Conservation (phyloP, 37 sponge, comb jelly and placozoan genomes). For the Chondrosia reniformis region DNA sequence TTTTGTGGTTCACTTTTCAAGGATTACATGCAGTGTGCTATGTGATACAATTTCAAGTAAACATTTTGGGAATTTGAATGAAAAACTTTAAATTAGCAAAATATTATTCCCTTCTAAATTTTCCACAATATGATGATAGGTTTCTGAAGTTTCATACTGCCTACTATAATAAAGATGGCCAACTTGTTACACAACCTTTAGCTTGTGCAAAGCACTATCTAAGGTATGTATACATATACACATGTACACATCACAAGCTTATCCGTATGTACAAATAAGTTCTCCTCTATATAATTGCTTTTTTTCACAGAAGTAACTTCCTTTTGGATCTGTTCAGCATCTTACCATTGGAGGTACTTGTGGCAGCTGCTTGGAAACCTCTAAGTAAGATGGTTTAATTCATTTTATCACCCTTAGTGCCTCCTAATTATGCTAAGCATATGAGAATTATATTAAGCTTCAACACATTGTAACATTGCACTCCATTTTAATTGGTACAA, state of each 20-base stretch:
- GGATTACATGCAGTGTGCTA: too few relatives aligned
- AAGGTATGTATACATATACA: conserved; percentile 25
- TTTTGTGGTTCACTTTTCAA: too few relatives aligned
- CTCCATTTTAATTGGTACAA: too few relatives aligned
- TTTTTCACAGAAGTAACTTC: conserved; percentile 51
- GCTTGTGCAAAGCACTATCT: conserved; percentile 71
- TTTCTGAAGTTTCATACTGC: conserved; percentile 64
- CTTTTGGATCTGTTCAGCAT: conserved; percentile 46
- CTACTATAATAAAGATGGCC: conserved; percentile 43
- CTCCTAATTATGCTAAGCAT: too few relatives aligned
- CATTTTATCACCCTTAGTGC: too few relatives aligned
- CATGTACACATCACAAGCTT: not conserved
- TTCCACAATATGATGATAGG: conserved; percentile 1
- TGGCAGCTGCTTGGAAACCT: conserved; percentile 20
- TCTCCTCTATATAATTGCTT: not conserved
- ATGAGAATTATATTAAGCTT: too few relatives aligned
- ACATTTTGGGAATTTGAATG: too few relatives aligned
- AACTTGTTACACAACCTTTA: conserved; percentile 53
- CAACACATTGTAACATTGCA: too few relatives aligned
- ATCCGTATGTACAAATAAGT: not conserved
- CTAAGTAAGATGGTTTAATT: not conserved
- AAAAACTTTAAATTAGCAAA: too few relatives aligned
- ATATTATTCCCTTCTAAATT: not conserved
- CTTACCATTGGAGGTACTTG: conserved; percentile 63
- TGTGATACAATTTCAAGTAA: too few relatives aligned